Base-by-base conservation (phyloP, 2,797 vertebrate species). In the Pangasius djambal region DNA sequence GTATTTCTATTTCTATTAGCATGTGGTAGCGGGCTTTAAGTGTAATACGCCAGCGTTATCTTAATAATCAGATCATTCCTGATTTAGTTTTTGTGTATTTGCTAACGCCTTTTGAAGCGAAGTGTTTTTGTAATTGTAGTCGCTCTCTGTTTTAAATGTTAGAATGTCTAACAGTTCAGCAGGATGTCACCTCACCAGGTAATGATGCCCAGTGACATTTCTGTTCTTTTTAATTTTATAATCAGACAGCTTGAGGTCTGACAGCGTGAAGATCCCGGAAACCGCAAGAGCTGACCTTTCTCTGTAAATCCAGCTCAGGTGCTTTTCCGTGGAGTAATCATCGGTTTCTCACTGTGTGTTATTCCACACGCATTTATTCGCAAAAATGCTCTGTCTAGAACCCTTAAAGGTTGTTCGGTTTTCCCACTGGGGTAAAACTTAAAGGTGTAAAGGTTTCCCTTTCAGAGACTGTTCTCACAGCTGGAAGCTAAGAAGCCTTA, bases 221-320 rank as follows among this genome's bases (percentile, higher is more conserved):
- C 48, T 52, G 48, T 78, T 55, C 16, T 78, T 78, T 44, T 52
- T 55, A 31, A 31, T n/a, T 18, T 31, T 55, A 31, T 52, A 55
- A 55, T 52, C 75, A 78, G 75, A 78, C 75, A 78, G 48, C 28
- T 78, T 78, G 75, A 3, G 75, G 25, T 77, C 74, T 50, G 44
- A 25, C 22, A 75, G 69, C 16, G 1, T 50, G 74, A 50, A 48
- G 22, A 48, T 50, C 74, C 25, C 0, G 34, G 50, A 31, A 48
- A 28, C 72, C 2, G 75, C 48, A 1, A 52, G 28, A 31, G 48
- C 28, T 78, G 75, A 78, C 48, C 75, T 78, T 77, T 78, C 12
- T 31, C 75, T 55, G 52, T n/a, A 52, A 31, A n/a, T 52, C 48
- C 75, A 52, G 28, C 25, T 78, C 40, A 0, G 6, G 15, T 72